Evolutionary conservation across 2,797 vertebrate genomes (phyloP).

Genomic region (Scarus forsteni): DNA sequence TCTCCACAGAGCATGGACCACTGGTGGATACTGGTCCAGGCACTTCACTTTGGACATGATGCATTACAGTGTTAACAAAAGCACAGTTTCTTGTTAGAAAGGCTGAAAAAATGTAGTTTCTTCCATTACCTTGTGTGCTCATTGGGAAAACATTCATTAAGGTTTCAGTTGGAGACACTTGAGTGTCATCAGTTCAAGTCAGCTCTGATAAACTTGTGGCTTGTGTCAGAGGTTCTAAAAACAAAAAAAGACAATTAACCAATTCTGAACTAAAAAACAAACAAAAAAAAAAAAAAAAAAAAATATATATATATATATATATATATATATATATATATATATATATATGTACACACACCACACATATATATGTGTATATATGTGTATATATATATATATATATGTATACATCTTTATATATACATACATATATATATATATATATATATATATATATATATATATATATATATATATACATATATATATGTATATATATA

Average conservation of each 20-base stretch:
- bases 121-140: conserved; percentile 17
- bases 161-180: conserved; percentile 45
- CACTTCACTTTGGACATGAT: neutral
- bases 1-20: conserved; percentile 22
- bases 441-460: too few species aligned
- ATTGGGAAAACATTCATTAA: conserved; percentile 19
- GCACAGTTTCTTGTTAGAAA: neutral
- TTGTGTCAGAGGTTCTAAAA: conserved; percentile 43
- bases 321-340: too few species aligned
- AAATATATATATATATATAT: too few species aligned
- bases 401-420: too few species aligned
- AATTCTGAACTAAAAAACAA: too few species aligned
- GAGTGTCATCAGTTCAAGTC: conserved; percentile 36
- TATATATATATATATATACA: too few species aligned
- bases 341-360: too few species aligned
- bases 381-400: too few species aligned
- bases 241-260: neutral
- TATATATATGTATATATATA: too few species aligned
- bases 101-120: neutral
- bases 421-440: too few species aligned
- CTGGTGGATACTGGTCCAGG: conserved; percentile 28
- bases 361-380: too few species aligned
- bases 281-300: too few species aligned
- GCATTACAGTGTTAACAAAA: conserved; percentile 3
- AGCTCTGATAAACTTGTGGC: conserved; percentile 41